Conservation (phyloP, 2,797 vertebrate genomes). For the Eulemur rubriventer region DNA sequence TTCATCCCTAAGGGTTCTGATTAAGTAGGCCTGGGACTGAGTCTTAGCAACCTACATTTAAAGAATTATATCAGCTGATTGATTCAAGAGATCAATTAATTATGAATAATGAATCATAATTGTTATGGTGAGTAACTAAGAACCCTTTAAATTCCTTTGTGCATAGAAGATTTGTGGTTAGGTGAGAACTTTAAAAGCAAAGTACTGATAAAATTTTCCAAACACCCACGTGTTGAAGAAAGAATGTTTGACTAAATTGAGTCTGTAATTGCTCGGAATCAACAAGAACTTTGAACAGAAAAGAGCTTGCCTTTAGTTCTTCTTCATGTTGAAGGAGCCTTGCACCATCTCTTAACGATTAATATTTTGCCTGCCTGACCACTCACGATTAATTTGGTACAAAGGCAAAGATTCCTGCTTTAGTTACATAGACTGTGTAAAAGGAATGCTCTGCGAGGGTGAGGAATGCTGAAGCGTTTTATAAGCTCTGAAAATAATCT, state of each 20-base stretch:
- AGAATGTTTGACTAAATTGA: slow-evolving; percentile 53
- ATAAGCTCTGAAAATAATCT: background rate
- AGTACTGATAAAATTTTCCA: slow-evolving; percentile 62
- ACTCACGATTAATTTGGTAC: background rate
- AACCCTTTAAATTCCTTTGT: slow-evolving; percentile 51
- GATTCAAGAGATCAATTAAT: background rate
- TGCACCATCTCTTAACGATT: background rate
- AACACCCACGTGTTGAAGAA: slow-evolving; percentile 27
- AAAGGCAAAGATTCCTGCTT: slow-evolving; percentile 12
- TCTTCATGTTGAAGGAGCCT: background rate
- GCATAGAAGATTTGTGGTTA: slow-evolving; percentile 25
- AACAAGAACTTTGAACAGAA: slow-evolving; percentile 48
- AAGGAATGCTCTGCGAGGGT: background rate
- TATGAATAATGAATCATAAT: background rate
- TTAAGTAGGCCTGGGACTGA: background rate
- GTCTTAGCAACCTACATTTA: background rate
- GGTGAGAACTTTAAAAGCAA: slow-evolving; percentile 50
- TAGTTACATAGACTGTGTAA: background rate
- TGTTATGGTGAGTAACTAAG: slow-evolving; percentile 29
- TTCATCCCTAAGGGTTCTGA: background rate
- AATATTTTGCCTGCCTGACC: background rate
- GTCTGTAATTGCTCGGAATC: slow-evolving; percentile 57
- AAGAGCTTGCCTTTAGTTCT: slow-evolving; percentile 39
- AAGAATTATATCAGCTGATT: slow-evolving; percentile 18
- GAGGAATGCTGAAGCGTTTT: background rate